Conservation (phyloP, 2,113 vertebrate species). For the Bombycilla garrulus region DNA sequence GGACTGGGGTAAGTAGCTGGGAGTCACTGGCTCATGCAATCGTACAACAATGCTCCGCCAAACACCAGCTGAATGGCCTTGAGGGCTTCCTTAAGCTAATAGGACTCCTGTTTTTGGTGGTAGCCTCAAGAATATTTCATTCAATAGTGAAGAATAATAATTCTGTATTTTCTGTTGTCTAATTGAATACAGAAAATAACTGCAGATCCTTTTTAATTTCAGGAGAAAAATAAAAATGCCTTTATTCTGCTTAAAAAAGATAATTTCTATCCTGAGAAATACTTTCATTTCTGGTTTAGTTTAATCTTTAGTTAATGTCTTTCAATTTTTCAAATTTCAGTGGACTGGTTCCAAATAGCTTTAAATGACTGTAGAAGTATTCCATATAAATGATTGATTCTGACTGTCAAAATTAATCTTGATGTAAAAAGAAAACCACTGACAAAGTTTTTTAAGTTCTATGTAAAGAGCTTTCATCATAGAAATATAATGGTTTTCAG, state of each 20-base stretch:
- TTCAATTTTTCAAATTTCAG: not conserved
- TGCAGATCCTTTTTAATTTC: not conserved
- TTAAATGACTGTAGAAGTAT: not conserved
- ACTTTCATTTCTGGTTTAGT: not conserved
- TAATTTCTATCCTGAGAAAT: not conserved
- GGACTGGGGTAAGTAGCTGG: not conserved
- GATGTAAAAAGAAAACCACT: not conserved
- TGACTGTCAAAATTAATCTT: not conserved
- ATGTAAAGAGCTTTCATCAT: not conserved
- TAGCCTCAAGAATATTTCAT: not conserved
- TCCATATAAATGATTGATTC: not conserved
- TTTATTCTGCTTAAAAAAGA: not conserved
- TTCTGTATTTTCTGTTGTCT: not conserved
- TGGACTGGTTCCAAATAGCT: not conserved
- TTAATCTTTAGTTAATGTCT: not conserved
- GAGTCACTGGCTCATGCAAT: not conserved
- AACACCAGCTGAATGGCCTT: not conserved
- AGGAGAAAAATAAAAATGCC: not conserved
- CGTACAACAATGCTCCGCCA: not conserved
- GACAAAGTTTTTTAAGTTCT: not conserved
- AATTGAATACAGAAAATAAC: not conserved
- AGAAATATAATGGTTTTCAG: not conserved
- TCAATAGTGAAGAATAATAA: not conserved
- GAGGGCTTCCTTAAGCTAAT: not conserved
- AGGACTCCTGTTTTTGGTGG: not conserved